Base-by-base conservation (phyloP, 1,140 invertebrate species). In the Brachionus manjavacas region DNA sequence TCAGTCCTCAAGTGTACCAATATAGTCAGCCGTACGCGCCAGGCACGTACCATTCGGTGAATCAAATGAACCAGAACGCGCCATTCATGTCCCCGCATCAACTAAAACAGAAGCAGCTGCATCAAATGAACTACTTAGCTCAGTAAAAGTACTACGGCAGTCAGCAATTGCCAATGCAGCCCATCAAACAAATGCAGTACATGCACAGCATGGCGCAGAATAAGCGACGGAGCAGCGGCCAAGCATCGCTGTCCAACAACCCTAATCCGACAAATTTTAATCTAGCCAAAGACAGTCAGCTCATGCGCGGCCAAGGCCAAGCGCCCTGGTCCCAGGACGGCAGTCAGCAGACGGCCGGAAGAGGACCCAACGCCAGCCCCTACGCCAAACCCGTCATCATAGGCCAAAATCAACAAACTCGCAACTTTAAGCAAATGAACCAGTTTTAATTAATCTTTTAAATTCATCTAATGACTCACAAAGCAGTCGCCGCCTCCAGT, bases 101-200 rank as follows among this genome's bases (percentile, higher is more conserved):
- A 25, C 66, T n/a, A n/a, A n/a, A 70, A 3, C 31, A 35, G 31
- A 4, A 35, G 31, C 31, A 35, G 28, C 68, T 41, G 28, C 68
- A 72, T 41, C 68, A 72, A 72, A 72, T 72, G 35, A 72, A 72
- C 28, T 72, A 72, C 35, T 16, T 72, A n/a, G n/a, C 28, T 4
- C 68, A 72, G n/a, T 23, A 55, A 1, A 3, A 55, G 52, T 55
- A 55, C 52, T 55, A 55, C 52, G 52, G 14, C 52, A 55, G 8
- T 55, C 52, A 55, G 52, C 14, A 55, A 20, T 23, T 55, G 64
- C 64, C 64, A n/a, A 68, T 35, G 64, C 11, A 68, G 64, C 64
- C 23, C 23, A 55, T 55, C 1, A 68, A 68, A 28, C 64, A 68
- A 68, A 68, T 35, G 12, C 64, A 31, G 64, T 35, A 31, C 64